Evolutionary conservation across 1,140 invertebrate species (phyloP), one percentile per base, ranked within the genome.

Genomic region (Atta colombica): DNA sequence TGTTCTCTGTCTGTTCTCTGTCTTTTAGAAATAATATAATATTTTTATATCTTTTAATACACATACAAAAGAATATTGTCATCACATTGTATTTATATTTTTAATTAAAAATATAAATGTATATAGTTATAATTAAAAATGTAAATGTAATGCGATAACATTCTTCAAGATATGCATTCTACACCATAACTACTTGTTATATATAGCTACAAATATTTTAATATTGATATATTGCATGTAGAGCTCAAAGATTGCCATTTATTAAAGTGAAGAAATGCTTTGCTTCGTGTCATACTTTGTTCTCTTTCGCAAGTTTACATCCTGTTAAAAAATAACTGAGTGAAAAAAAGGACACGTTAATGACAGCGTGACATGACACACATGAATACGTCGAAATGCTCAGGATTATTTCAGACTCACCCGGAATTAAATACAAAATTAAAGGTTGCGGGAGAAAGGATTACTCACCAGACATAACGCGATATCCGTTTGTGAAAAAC

Each of bases 371-470:
- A 82, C 66, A 53, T 60, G 53, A 51, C 49, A 14, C 31, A 39
- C 31, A 14, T 55, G 49, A 4, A 8, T 49, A 72, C 53, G 55
- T 60, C 4, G 6, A 60, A 71, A 72, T 53, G 18, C 16, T 74
- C 18, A 31, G 18, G 25, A 39, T 18, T 63, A 74, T 35, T 82
- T 74, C 58, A 14, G 16, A 14, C 25, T 39, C 14, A 74, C 4
- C 66, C 55, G 55, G 39, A 84, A 84, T 84, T 84, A 25, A 55
- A 8, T 14, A 5, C 55, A 49, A 84, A 84, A 84, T 84, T 74
- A 84, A 84, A 84, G 25, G 55, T 31, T 84, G 14, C 39, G n/a
- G 0, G 69, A 84, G 69, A 84, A 84, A 84, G 80, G 80, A 84
- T 31, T 72, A 81, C 21, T 80, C n/a, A 69, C 8, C 80, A 49